Conservation (phyloP, 1,140 invertebrate genomes). For the Drosophila pandora region DNA sequence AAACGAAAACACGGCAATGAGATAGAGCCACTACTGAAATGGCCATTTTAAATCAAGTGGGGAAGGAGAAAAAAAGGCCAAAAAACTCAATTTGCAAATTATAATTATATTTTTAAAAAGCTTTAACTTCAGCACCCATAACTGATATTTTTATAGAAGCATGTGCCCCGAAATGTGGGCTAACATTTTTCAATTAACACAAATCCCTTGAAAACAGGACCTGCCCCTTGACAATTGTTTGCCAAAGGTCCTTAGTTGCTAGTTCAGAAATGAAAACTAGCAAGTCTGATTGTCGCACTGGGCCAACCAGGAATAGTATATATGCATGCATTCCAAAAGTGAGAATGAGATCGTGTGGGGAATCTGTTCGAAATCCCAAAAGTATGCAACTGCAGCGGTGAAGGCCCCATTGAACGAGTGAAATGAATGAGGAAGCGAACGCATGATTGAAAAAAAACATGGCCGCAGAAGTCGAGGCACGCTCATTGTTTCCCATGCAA, state of each 20-base stretch:
- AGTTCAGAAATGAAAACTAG: constrained; percentile 44
- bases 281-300: constrained; percentile 42
- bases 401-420: constrained; percentile 54
- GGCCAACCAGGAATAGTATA: constrained; percentile 17
- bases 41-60: constrained; percentile 38
- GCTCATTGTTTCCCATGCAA: constrained; percentile 43
- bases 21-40: constrained; percentile 39
- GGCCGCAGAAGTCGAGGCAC: constrained; percentile 38
- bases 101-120: not conserved
- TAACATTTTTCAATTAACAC: constrained; percentile 57
- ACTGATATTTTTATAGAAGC: not conserved
- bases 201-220: constrained; percentile 31
- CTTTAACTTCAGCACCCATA: not conserved
- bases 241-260: constrained; percentile 7
- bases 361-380: constrained; percentile 76
- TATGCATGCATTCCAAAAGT: not conserved
- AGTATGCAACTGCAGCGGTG: constrained; percentile 64
- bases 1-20: constrained; percentile 41
- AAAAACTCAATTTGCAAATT: not conserved
- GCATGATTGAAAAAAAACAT: constrained; percentile 77
- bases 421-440: constrained; percentile 55
- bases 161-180: constrained; percentile 7
- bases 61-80: not conserved
- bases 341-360: constrained; percentile 18
- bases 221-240: constrained; percentile 34